phyloP scores from a whole-genome alignment of 2,113 vertebrate genomes.

The Forbesichthys agassizii region DNA sequence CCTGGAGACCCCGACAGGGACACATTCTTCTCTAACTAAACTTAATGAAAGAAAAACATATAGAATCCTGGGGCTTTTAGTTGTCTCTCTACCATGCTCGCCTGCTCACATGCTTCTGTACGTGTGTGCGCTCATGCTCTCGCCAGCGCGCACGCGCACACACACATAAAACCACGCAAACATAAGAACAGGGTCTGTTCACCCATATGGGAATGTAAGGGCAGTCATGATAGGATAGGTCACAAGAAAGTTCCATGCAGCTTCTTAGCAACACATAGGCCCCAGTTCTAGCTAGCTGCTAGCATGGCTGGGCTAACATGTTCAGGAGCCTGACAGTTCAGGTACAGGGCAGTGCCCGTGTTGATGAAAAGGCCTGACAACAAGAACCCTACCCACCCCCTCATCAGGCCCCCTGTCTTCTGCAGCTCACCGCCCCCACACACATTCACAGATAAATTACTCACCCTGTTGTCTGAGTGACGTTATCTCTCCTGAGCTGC shows the following conservation, averaged over 20 bases:
- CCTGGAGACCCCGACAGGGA: constrained; percentile 66
- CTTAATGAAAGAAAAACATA: constrained; percentile 83
- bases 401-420: constrained; percentile 3
- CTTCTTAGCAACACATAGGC: constrained; percentile 3
- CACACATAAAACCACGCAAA: constrained; percentile 11
- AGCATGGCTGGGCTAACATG: constrained; percentile 33
- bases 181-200: constrained; percentile 29
- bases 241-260: constrained; percentile 24
- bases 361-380: constrained; percentile 55
- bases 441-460: constrained; percentile 72
- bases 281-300: constrained; percentile 4
- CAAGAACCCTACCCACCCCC: constrained; percentile 58
- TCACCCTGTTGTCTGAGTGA: constrained; percentile 61
- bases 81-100: constrained; percentile 20
- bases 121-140: neutral
- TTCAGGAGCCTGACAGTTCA: constrained; percentile 28
- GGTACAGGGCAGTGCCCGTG: constrained; percentile 33
- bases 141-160: constrained; percentile 5
- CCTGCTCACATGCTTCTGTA: constrained; percentile 8
- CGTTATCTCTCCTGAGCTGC: constrained; percentile 67
- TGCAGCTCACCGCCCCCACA: constrained; percentile 34
- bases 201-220: constrained; percentile 52
- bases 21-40: constrained; percentile 74
- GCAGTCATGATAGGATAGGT: constrained; percentile 53
- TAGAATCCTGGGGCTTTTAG: constrained; percentile 73